Conservation (phyloP, 2,113 vertebrate genomes). For the Ptilorrhoa leucosticta region DNA sequence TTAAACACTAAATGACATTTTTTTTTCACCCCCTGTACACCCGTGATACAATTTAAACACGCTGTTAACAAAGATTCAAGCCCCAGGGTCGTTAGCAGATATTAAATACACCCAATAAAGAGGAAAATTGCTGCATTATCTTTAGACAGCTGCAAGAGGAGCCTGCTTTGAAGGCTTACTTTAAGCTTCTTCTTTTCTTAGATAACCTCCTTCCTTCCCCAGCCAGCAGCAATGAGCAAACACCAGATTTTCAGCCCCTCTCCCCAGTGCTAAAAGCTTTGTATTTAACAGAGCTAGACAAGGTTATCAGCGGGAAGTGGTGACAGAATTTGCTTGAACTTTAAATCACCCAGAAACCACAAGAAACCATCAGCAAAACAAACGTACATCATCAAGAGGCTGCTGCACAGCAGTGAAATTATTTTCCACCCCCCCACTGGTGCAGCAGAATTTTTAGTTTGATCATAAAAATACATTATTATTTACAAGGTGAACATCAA, state of each 20-base stretch:
- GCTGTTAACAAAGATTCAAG: background rate
- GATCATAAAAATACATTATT: background rate
- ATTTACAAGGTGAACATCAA: background rate
- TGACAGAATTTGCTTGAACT: background rate
- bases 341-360: background rate
- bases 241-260: background rate
- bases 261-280: background rate
- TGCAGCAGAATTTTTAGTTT: background rate
- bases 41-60: background rate
- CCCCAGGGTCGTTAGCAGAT: background rate
- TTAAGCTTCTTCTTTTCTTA: background rate
- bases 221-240: background rate
- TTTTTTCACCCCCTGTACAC: background rate
- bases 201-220: background rate
- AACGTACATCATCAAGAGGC: background rate
- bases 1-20: background rate
- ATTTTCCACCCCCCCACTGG: fast-evolving
- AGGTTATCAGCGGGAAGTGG: background rate
- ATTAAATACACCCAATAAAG: background rate
- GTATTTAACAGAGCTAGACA: background rate
- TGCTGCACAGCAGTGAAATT: background rate
- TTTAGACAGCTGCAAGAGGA: background rate
- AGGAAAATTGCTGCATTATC: background rate
- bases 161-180: background rate
- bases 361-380: background rate